These are phyloP conservation scores for Rugalucina vietnamica DNA, from an alignment of 2,888 invertebrate species.

Conservation along the genomic window DNA sequence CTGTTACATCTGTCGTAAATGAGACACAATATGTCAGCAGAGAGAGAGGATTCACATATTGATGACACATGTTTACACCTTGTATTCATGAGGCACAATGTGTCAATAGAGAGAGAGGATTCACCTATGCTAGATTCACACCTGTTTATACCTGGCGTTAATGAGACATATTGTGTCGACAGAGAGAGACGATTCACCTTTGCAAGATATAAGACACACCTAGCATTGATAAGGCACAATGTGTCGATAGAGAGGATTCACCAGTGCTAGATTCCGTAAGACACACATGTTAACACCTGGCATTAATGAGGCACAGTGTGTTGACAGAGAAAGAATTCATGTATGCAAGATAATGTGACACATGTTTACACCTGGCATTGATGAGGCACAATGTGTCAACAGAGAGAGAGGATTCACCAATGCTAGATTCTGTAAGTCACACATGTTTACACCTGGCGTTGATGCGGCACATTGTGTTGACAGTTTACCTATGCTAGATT, in stretches of 20 bases:
- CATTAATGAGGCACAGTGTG: slow-evolving; percentile 85
- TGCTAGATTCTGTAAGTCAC: slow-evolving; percentile 84
- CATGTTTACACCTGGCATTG: slow-evolving; percentile 89
- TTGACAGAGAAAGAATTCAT: slow-evolving; percentile 77
- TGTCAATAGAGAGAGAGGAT: slow-evolving; percentile 76
- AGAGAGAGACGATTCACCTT: slow-evolving; percentile 77
- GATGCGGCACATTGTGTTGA: slow-evolving; percentile 80
- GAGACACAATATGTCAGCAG: too few species aligned
- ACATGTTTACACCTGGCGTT: slow-evolving; percentile 90
- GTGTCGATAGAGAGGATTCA: too few species aligned
- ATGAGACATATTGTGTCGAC: slow-evolving; percentile 81
- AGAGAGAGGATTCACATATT: too few species aligned
- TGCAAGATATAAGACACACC: too few species aligned
- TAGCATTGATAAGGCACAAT: too few species aligned
- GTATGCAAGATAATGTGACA: too few species aligned
- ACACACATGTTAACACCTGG: slow-evolving; percentile 90
- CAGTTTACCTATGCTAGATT: too few species aligned
- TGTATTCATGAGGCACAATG: slow-evolving; percentile 86
- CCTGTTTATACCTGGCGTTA: slow-evolving; percentile 89
- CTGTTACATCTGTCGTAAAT: too few species aligned
- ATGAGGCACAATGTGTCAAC: slow-evolving; percentile 81
- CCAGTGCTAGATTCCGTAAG: slow-evolving; percentile 93
- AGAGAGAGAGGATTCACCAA: slow-evolving; percentile 77
- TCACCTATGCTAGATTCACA: slow-evolving; percentile 86
- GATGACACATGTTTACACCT: slow-evolving; percentile 91